Evolutionary conservation across 2,797 vertebrate genomes (phyloP), one percentile per base, ranked within the genome.

Genomic region (Loriculus beryllinus): DNA sequence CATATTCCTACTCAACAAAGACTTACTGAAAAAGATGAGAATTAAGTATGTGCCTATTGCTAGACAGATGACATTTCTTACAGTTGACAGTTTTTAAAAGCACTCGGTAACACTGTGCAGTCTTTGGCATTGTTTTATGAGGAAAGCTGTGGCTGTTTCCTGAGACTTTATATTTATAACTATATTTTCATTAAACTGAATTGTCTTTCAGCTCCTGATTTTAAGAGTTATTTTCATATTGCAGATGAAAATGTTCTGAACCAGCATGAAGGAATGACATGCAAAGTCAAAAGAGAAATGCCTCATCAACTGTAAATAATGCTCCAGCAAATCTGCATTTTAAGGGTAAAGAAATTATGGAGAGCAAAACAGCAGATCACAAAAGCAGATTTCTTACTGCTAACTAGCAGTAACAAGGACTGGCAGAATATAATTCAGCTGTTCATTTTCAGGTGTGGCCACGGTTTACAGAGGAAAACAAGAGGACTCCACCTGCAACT

Each of bases 171-270:
- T 69, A 42, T 89, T 92, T 92, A 39, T 67, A 71, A 54, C 77
- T 82, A 21, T 64, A 52, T 92, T 91, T 91, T 93, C 79, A 57
- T 94, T 90, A 71, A 78, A 78, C 42, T 37, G 62, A 59, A 35
- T 75, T 93, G 42, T 40, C 54, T 94, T 45, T n/a, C 57, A 90
- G 14, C 40, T 83, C 85, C 69, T 69, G 64, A 57, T 87, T 95
- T 91, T 39, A 37, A 60, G 65, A 91, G 54, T 77, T 40, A 33
- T 71, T 82, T 89, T 83, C 65, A n/a, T 68, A 52, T 22, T n/a
- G 49, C 76, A 75, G 85, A 62, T 93, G 87, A 85, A 83, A 78
- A 72, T 68, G 69, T 92, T 82, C 75, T 80, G 40, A 91, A 63
- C 10, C 5, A 7, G 5, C 43, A 54, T 72, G 6, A 51, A 75